A percentile compares a stretch with the other conserved stretches of the same genome.
These are phyloP conservation scores for Eublepharis macularius DNA, from an alignment of 2,113 vertebrate genomes.

Conservation along the genomic window DNA sequence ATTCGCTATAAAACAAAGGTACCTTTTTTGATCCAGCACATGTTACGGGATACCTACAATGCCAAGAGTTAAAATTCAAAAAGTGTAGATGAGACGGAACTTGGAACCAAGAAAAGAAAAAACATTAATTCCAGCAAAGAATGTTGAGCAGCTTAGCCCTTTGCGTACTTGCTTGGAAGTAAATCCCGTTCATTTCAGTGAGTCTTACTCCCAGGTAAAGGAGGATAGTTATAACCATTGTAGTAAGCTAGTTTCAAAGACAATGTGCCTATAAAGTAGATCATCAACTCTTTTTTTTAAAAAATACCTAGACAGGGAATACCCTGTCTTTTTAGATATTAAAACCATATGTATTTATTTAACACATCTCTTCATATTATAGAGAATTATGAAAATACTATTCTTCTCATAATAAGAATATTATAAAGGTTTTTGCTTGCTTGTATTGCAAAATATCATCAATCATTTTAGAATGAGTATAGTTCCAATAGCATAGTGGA, in stretches of 20 bases:
- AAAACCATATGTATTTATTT: slow-evolving; percentile 4
- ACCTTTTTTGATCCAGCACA: not conserved
- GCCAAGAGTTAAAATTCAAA: not conserved
- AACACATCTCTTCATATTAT: slow-evolving; percentile 3
- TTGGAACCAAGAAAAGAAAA: not conserved
- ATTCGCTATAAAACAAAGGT: slow-evolving; percentile 3
- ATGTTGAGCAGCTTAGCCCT: not conserved
- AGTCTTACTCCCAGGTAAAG: not conserved
- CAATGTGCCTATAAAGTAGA: not conserved
- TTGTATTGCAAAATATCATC: slow-evolving; percentile 18
- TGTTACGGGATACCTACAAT: not conserved
- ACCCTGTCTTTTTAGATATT: slow-evolving; percentile 6
- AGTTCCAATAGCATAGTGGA: not conserved
- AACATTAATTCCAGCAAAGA: not conserved
- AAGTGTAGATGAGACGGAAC: not conserved
- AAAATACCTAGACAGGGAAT: not conserved
- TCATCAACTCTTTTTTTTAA: not conserved
- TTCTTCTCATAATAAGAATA: slow-evolving; percentile 1
- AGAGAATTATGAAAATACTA: slow-evolving; percentile 21
- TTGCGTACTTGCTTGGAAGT: not conserved
- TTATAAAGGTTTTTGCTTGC: slow-evolving; percentile 32
- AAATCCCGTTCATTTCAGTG: not conserved
- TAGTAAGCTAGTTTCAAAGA: not conserved
- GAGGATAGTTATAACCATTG: not conserved
- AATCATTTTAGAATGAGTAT: slow-evolving; percentile 24